Conservation (phyloP, 2,797 vertebrate species). For the Discoglossus pictus region DNA sequence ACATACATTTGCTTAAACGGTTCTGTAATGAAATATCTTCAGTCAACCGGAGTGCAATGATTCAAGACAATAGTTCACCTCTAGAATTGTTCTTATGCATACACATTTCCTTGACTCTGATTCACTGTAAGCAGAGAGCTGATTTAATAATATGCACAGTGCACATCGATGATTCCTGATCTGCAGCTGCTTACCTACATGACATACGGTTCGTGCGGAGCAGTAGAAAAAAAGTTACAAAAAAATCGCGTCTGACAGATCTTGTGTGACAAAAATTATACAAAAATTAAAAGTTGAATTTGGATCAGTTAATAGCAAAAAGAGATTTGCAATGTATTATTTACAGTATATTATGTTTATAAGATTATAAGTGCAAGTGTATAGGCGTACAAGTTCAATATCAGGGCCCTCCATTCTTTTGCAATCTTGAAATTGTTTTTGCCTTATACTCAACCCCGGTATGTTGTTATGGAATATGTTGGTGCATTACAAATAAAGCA, state of each 20-base stretch:
- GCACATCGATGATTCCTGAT: conserved; percentile 44
- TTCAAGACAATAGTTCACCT: conserved; percentile 51
- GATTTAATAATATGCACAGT: conserved; percentile 46
- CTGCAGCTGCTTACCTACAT: conserved; percentile 49
- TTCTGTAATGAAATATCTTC: conserved; percentile 50
- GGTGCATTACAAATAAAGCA: too few species aligned
- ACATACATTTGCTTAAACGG: conserved; percentile 49
- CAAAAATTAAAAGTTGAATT: conserved; percentile 26
- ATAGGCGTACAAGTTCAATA: too few species aligned
- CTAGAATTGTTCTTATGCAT: conserved; percentile 43
- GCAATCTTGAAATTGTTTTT: too few species aligned
- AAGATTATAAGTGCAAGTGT: too few species aligned
- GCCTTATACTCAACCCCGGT: too few species aligned
- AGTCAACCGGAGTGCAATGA: conserved; percentile 49
- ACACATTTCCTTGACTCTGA: conserved; percentile 39
- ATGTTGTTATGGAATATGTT: too few species aligned
- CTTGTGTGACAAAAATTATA: too few species aligned
- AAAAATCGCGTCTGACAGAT: too few species aligned
- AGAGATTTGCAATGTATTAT: too few species aligned
- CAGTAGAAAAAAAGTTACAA: conserved; percentile 27
- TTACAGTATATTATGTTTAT: too few species aligned
- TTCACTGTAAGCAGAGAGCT: conserved; percentile 41
- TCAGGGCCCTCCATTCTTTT: too few species aligned
- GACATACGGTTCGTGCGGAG: conserved; percentile 33
- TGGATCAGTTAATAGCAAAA: conserved; percentile 1